Evolutionary conservation across 2,797 vertebrate genomes (phyloP), one percentile per base, ranked within the genome.

Genomic region (Sebastes aleutianus): DNA sequence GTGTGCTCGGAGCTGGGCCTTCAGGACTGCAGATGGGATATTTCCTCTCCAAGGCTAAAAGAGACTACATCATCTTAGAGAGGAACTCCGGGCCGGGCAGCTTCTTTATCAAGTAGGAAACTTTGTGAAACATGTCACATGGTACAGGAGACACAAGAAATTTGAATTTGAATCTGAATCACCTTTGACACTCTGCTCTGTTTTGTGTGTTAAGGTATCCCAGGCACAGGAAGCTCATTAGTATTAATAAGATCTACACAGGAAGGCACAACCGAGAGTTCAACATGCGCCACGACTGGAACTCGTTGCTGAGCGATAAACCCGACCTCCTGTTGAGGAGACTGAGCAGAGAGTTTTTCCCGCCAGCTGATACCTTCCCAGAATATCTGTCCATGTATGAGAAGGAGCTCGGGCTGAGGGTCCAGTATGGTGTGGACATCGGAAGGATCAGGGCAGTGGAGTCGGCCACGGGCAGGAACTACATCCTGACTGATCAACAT

Each of bases 261-360:
- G 98, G 99, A 57, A 96, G 96, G 78, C 85, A 74, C 78, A 99
- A 99, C 91, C 83, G 89, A 0, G 98, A 99, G 93, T 99, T 99
- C 91, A 99, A 99, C 91, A 95, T 99, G 54, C 97, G 98, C 2
- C 98, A 99, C 0, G 99, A 99, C 89, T 99, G 99, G 99, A 99
- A 99, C 94, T 99, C 99, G 0, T 94, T 99, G 59, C 95, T 99
- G 89, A 98, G 97, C 73, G 95, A 97, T 0, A 95, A 96, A 64
- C 87, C 77, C 0, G 92, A 88, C 34, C 95, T 99, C 70, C 95
- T 97, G 20, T 97, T 98, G 90, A 93, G 86, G 16, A 96, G 62
- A 79, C 96, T 98, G 85, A 98, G 97, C 32, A 68, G 0, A 0
- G 97, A 97, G 47, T 97, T 98, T 79, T 99, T 98, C 90, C 99